Conservation (phyloP, 1,140 invertebrate genomes). For the Andricus grossulariae region DNA sequence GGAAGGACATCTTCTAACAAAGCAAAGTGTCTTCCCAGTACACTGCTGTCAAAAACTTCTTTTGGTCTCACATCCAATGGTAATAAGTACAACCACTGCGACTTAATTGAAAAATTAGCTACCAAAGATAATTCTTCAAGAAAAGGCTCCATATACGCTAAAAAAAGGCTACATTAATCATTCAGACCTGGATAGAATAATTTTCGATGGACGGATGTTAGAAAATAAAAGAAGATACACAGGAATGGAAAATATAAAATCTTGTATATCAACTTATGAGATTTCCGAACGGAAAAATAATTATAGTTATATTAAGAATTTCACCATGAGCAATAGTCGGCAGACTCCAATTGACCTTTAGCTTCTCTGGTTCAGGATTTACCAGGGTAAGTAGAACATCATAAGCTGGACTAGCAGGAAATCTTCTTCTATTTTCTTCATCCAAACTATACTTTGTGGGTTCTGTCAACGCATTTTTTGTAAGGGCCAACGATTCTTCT, state of each 20-base stretch:
- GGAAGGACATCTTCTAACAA: constrained; percentile 81
- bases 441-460: constrained; percentile 71
- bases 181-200: neutral
- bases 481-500: constrained; percentile 68
- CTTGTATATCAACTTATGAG: neutral
- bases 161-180: constrained; percentile 55
- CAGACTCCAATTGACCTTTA: constrained; percentile 83
- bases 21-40: constrained; percentile 78
- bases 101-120: constrained; percentile 87
- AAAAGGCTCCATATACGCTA: constrained; percentile 86
- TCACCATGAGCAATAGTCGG: constrained; percentile 78
- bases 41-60: constrained; percentile 75
- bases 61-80: constrained; percentile 83
- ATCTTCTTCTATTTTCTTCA: constrained; percentile 70
- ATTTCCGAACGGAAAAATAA: neutral
- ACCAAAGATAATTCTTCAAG: constrained; percentile 81
- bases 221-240: neutral
- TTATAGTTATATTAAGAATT: constrained; percentile 1
- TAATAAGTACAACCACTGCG: constrained; percentile 91
- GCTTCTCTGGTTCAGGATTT: constrained; percentile 84
- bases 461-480: constrained; percentile 67
- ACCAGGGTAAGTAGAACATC: constrained; percentile 87
- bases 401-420: constrained; percentile 79
- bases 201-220: no score
- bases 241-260: neutral